These are phyloP conservation scores for Chionoecetes opilio DNA, from an alignment of 1,140 invertebrate species.

Conservation along the genomic window DNA sequence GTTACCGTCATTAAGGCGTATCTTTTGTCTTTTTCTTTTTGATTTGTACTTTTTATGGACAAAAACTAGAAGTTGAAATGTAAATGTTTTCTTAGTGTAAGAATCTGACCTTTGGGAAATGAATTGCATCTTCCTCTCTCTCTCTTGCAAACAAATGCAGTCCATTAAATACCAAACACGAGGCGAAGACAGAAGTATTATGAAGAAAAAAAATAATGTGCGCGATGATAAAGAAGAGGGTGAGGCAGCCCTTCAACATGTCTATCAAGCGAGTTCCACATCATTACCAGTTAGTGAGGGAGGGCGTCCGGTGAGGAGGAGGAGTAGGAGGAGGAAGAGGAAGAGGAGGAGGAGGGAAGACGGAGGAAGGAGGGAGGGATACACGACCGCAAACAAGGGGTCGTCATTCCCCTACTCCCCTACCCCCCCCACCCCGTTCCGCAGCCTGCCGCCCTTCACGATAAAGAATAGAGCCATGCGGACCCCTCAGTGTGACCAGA, in stretches of 20 bases:
- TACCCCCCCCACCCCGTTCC: conserved; percentile 33
- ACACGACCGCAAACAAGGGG: conserved; percentile 57
- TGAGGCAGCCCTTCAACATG: conserved; percentile 43
- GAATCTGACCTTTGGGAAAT: too few species aligned
- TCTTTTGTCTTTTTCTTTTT: too few species aligned
- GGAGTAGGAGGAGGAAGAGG: background rate
- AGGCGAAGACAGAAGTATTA: background rate
- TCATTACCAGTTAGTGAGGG: conserved; percentile 62
- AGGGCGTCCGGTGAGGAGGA: background rate
- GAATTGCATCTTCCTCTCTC: background rate
- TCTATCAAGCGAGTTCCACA: conserved; percentile 63
- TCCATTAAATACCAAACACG: background rate
- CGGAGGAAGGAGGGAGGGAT: background rate
- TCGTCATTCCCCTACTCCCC: background rate
- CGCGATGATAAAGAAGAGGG: conserved; percentile 43
- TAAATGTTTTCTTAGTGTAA: too few species aligned
- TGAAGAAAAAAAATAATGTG: background rate
- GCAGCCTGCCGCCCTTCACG: conserved; percentile 37
- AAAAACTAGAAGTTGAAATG: too few species aligned
- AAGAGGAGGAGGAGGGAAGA: too few species aligned
- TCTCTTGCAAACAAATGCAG: background rate
- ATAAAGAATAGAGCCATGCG: conserved; percentile 34
- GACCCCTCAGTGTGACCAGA: conserved; percentile 57
- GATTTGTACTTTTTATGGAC: too few species aligned
- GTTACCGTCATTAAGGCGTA: too few species aligned